Evolutionary conservation across 2,888 invertebrate genomes (phyloP), one percentile per base, ranked within the genome.

Genomic region (Drosophila greeni): DNA sequence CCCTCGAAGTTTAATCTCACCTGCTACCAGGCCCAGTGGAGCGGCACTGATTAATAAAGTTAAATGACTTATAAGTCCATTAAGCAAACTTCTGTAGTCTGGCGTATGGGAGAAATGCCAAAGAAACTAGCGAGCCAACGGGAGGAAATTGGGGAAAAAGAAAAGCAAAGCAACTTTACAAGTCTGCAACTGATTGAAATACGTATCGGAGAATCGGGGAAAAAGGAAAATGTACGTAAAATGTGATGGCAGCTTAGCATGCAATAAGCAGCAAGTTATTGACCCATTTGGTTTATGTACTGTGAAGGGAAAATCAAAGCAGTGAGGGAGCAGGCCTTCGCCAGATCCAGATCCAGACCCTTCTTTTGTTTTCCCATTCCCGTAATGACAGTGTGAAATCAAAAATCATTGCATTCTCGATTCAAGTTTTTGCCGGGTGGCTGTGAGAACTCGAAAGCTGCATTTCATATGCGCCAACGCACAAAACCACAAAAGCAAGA

Each of bases 271-370:
- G 77, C 79, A 84, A 84, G 79, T 82, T 84, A 86, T 85, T 86
- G 86, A 86, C 85, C 85, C 80, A 86, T 76, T 85, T 85, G 80
- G 73, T 84, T 84, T 84, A 84, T 85, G 86, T 84, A 73, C 72
- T 79, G 84, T 80, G 82, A 85, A 82, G 70, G 49, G 64, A 62
- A 62, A 62, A 59, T 55, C 43, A 66, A 60, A 51, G 16, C 18
- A 52, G 20, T 33, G 33, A n/a, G 14, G 20, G 29, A 54, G 37
- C 26, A 60, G 3, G 9, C 14, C 8, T 12, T 39, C 18, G 1
- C 12, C 18, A 16, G n/a, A 26, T 26, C 26, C 37, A 20, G 43
- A 45, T 23, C 37, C 43, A 40, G 45, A 34, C 24, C 31, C 23
- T 16, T 20, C 31, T 59, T 72, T 77, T 77, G 81, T 77, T 81